Conservation (phyloP, 2,797 vertebrate genomes). For the Neostethus bicornis region DNA sequence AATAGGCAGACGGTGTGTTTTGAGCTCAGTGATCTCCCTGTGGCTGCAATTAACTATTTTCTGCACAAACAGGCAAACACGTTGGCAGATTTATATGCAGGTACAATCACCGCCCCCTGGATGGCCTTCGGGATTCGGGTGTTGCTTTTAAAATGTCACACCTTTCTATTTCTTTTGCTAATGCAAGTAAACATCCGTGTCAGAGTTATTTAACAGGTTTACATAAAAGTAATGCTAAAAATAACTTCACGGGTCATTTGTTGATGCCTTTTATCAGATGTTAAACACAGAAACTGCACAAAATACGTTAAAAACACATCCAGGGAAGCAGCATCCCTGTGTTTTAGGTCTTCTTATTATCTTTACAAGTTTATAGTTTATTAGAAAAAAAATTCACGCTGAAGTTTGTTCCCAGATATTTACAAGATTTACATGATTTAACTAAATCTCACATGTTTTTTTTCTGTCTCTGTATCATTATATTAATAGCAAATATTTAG, state of each 20-base stretch:
- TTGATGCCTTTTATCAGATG: not conserved
- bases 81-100: slow-evolving; percentile 19
- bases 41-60: slow-evolving; percentile 28
- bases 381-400: too few relatives aligned
- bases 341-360: too few relatives aligned
- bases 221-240: not conserved
- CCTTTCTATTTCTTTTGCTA: not conserved
- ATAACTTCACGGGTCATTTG: not conserved
- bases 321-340: too few relatives aligned
- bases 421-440: too few relatives aligned
- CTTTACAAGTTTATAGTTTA: too few relatives aligned
- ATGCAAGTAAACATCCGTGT: not conserved
- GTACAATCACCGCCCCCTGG: slow-evolving; percentile 15
- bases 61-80: slow-evolving; percentile 19
- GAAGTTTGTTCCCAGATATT: too few relatives aligned
- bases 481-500: too few relatives aligned
- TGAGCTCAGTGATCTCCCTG: slow-evolving; percentile 30
- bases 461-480: too few relatives aligned
- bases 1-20: slow-evolving; percentile 29
- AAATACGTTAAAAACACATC: too few relatives aligned
- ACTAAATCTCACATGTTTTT: too few relatives aligned
- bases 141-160: slow-evolving; percentile 3
- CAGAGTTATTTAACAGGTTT: not conserved
- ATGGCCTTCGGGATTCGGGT: not conserved
- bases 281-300: too few relatives aligned